Conservation (phyloP, 1,140 invertebrate genomes). For the Drosophila murphyi region DNA sequence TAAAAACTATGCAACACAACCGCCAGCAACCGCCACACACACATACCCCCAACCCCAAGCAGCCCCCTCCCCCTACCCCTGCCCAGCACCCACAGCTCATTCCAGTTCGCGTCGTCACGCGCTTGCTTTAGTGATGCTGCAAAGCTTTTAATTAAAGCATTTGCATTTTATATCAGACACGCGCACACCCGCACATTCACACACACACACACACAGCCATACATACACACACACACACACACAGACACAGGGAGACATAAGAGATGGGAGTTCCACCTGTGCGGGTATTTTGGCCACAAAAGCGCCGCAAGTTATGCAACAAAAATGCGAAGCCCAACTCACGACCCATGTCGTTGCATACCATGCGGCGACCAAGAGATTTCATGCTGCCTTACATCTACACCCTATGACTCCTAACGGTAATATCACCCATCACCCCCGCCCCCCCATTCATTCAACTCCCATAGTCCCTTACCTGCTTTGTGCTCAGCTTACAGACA, state of each 20-base stretch:
- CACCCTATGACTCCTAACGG: not conserved
- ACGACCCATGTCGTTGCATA: constrained; percentile 30
- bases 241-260: constrained; percentile 1
- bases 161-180: constrained; percentile 74
- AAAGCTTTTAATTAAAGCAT: constrained; percentile 82
- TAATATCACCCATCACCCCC: not conserved
- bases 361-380: constrained; percentile 42
- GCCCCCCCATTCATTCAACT: not conserved
- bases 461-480: too few relatives aligned
- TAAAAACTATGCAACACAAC: constrained; percentile 55
- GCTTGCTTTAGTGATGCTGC: constrained; percentile 65
- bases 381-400: constrained; percentile 1
- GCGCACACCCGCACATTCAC: constrained; percentile 8
- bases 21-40: not conserved
- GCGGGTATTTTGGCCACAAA: constrained; percentile 60
- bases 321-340: constrained; percentile 43
- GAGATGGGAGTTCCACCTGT: constrained; percentile 39
- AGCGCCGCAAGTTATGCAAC: constrained; percentile 77
- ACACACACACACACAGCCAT: not conserved
- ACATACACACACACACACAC: constrained; percentile 6
- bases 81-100: not conserved
- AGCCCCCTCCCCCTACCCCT: constrained; percentile 2
- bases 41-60: not conserved
- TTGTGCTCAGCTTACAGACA: too few relatives aligned
- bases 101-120: constrained; percentile 25